Percentiles rank a stretch among this genome's conserved stretches.
These are phyloP conservation scores for Cynodonichthys magdalenae DNA, from an alignment of 2,797 vertebrate genomes.

Conservation along the genomic window DNA sequence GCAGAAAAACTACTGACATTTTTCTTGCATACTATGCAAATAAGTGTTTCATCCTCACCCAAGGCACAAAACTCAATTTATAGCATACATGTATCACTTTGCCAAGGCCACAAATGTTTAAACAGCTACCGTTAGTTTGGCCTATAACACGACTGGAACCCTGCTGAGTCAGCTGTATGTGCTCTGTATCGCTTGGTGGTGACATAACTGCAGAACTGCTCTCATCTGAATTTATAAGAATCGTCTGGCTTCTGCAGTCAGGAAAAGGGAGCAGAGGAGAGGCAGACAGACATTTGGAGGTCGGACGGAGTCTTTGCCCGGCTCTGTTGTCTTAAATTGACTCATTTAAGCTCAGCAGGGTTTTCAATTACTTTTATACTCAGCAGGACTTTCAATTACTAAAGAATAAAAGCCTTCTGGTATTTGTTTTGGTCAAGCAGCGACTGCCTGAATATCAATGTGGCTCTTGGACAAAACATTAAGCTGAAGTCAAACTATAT, in stretches of 20 bases:
- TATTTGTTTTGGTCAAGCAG: conserved; percentile 27
- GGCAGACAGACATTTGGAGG: conserved; percentile 33
- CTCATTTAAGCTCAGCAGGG: conserved; percentile 63
- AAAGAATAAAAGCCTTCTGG: conserved; percentile 57
- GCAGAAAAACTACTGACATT: conserved; percentile 19
- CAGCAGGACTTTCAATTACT: conserved; percentile 66
- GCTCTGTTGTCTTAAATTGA: conserved; percentile 56
- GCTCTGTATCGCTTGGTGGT: conserved; percentile 31
- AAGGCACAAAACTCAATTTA: conserved; percentile 24
- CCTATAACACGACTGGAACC: conserved; percentile 1
- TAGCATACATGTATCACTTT: conserved; percentile 32
- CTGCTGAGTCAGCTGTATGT: conserved; percentile 17
- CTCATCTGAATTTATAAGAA: conserved; percentile 43
- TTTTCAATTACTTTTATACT: conserved; percentile 66
- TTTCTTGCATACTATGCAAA: conserved; percentile 34
- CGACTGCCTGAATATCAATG: conserved; percentile 22
- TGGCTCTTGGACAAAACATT: conserved; percentile 10
- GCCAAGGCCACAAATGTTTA: conserved; percentile 15
- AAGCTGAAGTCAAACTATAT: conserved; percentile 5
- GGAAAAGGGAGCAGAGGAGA: conserved; percentile 37
- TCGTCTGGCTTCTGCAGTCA: conserved; percentile 18
- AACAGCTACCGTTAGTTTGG: conserved; percentile 18
- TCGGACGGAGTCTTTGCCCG: conserved; percentile 30
- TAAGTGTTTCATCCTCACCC: conserved; percentile 29
- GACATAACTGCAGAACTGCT: conserved; percentile 23